Evolutionary conservation across 2,888 invertebrate genomes (phyloP).

Genomic region (Kuschelorhynchus macadamiae): DNA sequence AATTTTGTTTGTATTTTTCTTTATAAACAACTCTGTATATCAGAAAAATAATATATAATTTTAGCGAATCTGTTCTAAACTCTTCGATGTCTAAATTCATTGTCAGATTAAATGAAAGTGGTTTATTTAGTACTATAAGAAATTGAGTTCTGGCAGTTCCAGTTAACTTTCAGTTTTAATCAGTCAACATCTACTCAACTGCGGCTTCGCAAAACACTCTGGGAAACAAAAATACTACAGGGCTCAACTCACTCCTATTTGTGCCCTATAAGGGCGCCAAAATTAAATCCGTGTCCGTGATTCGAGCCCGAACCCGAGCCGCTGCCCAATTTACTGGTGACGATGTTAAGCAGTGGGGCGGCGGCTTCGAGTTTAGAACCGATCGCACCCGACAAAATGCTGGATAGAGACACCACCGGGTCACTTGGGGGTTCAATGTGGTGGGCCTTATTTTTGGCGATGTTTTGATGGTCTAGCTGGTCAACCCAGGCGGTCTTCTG

Average conservation of each 20-base stretch:
- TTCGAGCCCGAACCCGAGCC: constrained; percentile 66
- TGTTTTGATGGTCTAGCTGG: constrained; percentile 80
- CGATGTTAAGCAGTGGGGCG: constrained; percentile 74
- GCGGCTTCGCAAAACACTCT: background rate
- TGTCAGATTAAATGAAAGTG: no score
- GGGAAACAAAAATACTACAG: background rate
- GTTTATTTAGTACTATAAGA: no score
- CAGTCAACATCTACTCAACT: constrained; percentile 9
- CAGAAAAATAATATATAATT: no score
- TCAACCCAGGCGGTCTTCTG: constrained; percentile 82
- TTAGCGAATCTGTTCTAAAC: no score
- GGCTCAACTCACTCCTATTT: constrained; percentile 12
- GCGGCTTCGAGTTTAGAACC: constrained; percentile 75
- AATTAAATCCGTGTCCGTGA: constrained; percentile 71
- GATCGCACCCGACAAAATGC: constrained; percentile 79
- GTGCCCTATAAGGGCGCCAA: constrained; percentile 67
- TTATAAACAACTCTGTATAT: no score
- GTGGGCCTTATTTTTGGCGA: constrained; percentile 82
- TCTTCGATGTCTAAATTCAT: no score
- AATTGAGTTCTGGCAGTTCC: no score
- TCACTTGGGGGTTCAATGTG: constrained; percentile 77
- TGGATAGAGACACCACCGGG: constrained; percentile 72
- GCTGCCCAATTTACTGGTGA: constrained; percentile 77
- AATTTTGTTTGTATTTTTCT: no score
- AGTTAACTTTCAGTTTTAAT: no score